Percentiles rank a stretch among this genome's conserved stretches.
phyloP scores from a whole-genome alignment of 2,797 vertebrate species.

The Anguilla obscura region DNA sequence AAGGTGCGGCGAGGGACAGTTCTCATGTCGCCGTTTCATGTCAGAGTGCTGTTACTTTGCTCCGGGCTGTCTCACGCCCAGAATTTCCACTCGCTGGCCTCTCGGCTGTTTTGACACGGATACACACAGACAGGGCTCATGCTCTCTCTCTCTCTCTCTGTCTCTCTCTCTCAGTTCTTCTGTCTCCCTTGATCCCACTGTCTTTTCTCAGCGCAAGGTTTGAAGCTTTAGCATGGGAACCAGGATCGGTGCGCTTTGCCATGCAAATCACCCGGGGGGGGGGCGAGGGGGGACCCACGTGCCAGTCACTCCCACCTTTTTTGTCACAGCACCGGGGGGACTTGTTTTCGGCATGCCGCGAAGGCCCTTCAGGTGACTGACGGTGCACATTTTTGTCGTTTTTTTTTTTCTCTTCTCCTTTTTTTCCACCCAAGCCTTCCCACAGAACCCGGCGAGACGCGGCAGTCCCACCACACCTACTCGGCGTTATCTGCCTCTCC shows the following conservation, averaged over 20 bases:
- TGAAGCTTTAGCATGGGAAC: conserved; percentile 9
- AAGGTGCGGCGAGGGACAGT: not conserved
- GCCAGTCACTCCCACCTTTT: not conserved
- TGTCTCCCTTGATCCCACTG: not conserved
- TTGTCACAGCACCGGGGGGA: not conserved
- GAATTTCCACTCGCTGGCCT: conserved; percentile 9
- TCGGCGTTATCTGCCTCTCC: not conserved
- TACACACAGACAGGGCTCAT: not conserved
- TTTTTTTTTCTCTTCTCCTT: not conserved
- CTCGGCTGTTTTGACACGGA: conserved; percentile 20
- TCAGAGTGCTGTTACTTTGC: not conserved
- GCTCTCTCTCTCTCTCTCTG: conserved; percentile 50
- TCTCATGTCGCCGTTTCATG: not conserved
- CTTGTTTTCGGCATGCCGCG: not conserved
- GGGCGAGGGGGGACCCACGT: not conserved
- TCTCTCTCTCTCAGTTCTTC: not conserved
- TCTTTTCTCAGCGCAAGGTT: not conserved
- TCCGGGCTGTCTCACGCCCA: conserved; percentile 19
- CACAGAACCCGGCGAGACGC: conserved; percentile 15
- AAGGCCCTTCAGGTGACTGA: conserved; percentile 10
- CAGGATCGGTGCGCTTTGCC: not conserved
- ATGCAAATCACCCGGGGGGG: conserved; percentile 9
- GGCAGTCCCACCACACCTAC: not conserved
- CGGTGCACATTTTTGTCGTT: conserved; percentile 1
- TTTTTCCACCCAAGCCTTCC: conserved; percentile 15